phyloP scores from a whole-genome alignment of 1,140 invertebrate genomes.

The Hyposmocoma kahamanoa region DNA sequence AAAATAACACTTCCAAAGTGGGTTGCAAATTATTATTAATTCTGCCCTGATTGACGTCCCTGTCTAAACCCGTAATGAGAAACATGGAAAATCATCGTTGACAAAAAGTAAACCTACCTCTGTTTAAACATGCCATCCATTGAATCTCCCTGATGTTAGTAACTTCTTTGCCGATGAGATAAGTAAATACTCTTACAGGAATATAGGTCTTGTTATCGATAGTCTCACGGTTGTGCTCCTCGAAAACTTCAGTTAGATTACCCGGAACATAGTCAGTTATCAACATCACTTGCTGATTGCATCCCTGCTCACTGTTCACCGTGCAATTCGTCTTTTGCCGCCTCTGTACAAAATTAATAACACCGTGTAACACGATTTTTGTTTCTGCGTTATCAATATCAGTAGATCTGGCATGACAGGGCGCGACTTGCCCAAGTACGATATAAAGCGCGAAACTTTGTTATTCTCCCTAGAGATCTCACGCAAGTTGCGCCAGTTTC shows the following conservation, averaged over 20 bases:
- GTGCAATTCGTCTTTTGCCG: too few relatives aligned
- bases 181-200: conserved; percentile 96
- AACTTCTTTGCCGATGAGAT: conserved; percentile 96
- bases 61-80: too few relatives aligned
- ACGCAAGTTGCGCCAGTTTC: too few relatives aligned
- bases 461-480: too few relatives aligned
- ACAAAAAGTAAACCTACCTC: conserved; percentile 75
- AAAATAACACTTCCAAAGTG: too few relatives aligned
- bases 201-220: conserved; percentile 75
- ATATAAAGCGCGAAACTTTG: too few relatives aligned
- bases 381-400: too few relatives aligned
- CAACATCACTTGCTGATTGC: conserved; percentile 99
- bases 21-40: too few relatives aligned
- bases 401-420: too few relatives aligned
- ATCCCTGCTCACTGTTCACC: conserved; percentile 77
- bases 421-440: too few relatives aligned
- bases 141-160: conserved; percentile 92
- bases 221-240: conserved; percentile 85
- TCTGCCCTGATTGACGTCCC: too few relatives aligned
- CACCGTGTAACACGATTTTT: too few relatives aligned
- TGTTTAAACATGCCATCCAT: conserved; percentile 97
- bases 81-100: neutral
- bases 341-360: conserved; percentile 27
- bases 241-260: conserved; percentile 91
- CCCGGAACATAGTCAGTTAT: conserved; percentile 97